Evolutionary conservation across 2,888 invertebrate species (phyloP).

Genomic region (Campaea margaritaria): DNA sequence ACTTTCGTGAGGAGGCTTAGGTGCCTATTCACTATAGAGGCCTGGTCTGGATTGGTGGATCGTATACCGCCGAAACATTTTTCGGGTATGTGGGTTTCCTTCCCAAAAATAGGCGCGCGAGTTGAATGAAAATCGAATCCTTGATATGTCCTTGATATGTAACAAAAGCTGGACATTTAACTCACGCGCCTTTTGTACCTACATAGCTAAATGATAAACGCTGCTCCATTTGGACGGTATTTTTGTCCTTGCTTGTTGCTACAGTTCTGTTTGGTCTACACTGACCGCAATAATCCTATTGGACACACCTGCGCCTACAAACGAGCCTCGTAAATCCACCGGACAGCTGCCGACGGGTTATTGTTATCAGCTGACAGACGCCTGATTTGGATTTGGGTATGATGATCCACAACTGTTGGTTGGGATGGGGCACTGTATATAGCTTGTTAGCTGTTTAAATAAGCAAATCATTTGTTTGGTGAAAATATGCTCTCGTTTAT

Average conservation of each 20-base stretch:
- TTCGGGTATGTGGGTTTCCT: too few relatives aligned
- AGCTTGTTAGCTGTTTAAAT: conserved; percentile 2
- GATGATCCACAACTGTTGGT: conserved; percentile 32
- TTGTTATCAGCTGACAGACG: conserved; percentile 39
- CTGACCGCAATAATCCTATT: conserved; percentile 41
- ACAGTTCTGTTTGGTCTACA: conserved; percentile 24
- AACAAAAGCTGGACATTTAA: too few relatives aligned
- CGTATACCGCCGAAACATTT: too few relatives aligned
- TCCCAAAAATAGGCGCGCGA: too few relatives aligned
- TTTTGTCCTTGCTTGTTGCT: conserved; percentile 21
- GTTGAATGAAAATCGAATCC: too few relatives aligned
- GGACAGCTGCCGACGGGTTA: conserved; percentile 23
- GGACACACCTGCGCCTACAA: conserved; percentile 38
- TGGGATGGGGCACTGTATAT: not conserved
- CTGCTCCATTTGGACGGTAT: too few relatives aligned
- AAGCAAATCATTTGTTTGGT: not conserved
- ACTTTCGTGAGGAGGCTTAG: too few relatives aligned
- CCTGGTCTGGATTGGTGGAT: too few relatives aligned
- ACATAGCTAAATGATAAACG: too few relatives aligned
- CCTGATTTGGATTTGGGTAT: conserved; percentile 38
- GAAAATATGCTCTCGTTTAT: not conserved
- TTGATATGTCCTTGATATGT: too few relatives aligned
- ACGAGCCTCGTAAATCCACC: conserved; percentile 38
- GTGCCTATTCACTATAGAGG: too few relatives aligned
- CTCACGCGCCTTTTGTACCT: too few relatives aligned